Base-by-base conservation (phyloP, 2,888 invertebrate genomes). In the Rotaria magnacalcarata region DNA sequence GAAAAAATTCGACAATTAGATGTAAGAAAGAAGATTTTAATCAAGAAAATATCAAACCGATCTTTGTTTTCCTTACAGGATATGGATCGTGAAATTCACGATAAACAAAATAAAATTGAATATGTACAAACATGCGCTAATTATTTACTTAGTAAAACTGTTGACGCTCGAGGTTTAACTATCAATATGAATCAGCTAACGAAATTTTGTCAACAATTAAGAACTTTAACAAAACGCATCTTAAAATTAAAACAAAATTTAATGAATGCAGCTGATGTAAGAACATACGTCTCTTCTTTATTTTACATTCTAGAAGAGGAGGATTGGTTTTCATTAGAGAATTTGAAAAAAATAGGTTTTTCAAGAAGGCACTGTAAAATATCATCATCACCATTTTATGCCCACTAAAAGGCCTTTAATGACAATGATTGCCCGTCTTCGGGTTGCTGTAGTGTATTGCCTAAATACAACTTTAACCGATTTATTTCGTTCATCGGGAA, bases 81-180 rank as follows among this genome's bases (percentile, higher is more conserved):
- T 47, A 80, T 80, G 43, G 80, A 80, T 47, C 47, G 47, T 47
- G 80, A 80, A 80, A 43, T 80, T 80, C 80, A 24, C 47, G 80
- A 80, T n/a, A 80, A 80, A 80, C 80, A 47, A 80, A 0, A 24
- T 0, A 80, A 80, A 80, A 80, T 80, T 80, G 80, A 80, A 80
- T 80, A 80, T 80, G 80, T 80, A 47, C 43, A n/a, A 80, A 80
- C 47, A 47, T 80, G 80, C 47, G 80, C 80, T n/a, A 80, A 80
- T 80, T 47, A 80, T 80, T 80, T 80, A 80, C 47, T 80, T 21
- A n/a, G n/a, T 80, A 80, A 80, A 80, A 80, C 80, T 19, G n/a
- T 80, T 80, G 80, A 80, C 47, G 67, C 67, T 19, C 67, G 67
- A 19, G 67, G 67, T 67, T 80, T 80, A 80, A 47, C 80, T n/a